Conservation (phyloP, 2,797 vertebrate genomes). For the Siniperca obscura region DNA sequence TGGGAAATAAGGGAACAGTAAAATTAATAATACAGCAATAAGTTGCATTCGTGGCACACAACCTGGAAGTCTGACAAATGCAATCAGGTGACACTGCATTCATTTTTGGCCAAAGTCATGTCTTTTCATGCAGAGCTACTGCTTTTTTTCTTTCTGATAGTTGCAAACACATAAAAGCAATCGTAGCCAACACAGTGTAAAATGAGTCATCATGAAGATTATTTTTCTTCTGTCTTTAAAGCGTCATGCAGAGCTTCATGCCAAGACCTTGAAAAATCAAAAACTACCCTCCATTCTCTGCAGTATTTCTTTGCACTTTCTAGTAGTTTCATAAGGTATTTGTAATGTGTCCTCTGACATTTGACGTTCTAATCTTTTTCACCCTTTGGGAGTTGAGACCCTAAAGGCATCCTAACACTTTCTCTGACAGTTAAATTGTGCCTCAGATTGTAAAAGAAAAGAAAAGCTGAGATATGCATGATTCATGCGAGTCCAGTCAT, state of each 20-base stretch:
- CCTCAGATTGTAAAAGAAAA: slow-evolving; percentile 54
- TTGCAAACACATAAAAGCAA: slow-evolving; percentile 36
- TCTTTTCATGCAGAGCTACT: slow-evolving; percentile 11
- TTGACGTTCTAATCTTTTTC: slow-evolving; percentile 74
- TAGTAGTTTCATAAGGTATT: slow-evolving; percentile 55
- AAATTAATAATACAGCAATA: slow-evolving; percentile 46
- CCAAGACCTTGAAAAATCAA: slow-evolving; percentile 46
- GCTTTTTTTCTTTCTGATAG: background rate
- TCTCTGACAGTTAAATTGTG: slow-evolving; percentile 69
- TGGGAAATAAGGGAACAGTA: slow-evolving; percentile 25
- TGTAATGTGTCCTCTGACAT: slow-evolving; percentile 64
- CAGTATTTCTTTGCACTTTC: slow-evolving; percentile 44
- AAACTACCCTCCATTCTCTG: slow-evolving; percentile 31
- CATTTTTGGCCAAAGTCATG: slow-evolving; percentile 26
- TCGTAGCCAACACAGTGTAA: slow-evolving; percentile 20
- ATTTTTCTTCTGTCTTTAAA: slow-evolving; percentile 31
- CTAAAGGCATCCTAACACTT: slow-evolving; percentile 71
- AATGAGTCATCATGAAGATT: slow-evolving; percentile 35
- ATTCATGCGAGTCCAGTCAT: slow-evolving; percentile 68
- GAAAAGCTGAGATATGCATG: slow-evolving; percentile 58
- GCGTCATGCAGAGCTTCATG: slow-evolving; percentile 12
- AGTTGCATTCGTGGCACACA: slow-evolving; percentile 27
- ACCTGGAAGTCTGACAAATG: slow-evolving; percentile 45
- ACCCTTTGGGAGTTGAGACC: slow-evolving; percentile 64
- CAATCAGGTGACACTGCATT: slow-evolving; percentile 24